These are phyloP conservation scores for Mastigias papua DNA, from an alignment of 30 jellyfish, hydroid and myxozoan species.

Conservation along the genomic window DNA sequence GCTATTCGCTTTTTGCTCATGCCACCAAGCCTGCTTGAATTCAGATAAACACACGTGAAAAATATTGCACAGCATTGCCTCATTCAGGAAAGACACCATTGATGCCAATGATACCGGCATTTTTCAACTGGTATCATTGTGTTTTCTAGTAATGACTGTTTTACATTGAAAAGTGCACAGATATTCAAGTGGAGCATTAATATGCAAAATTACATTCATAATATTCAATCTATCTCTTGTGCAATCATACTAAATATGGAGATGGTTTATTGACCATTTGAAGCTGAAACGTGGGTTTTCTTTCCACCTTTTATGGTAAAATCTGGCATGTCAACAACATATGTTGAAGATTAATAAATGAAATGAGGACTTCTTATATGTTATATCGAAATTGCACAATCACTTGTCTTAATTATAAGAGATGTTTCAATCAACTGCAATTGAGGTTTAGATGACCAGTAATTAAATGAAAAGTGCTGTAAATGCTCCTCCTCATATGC, in stretches of 20 bases:
- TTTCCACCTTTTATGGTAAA: not conserved
- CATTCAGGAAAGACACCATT: not conserved
- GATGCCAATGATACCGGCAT: not conserved
- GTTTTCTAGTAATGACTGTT: not conserved
- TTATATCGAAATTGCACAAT: no score
- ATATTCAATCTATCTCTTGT: not conserved
- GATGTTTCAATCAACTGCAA: no score
- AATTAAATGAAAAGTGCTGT: no score
- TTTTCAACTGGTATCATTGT: not conserved
- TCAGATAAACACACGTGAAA: constrained; percentile 2
- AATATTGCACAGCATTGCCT: not conserved
- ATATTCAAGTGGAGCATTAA: constrained; percentile 1
- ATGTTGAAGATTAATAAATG: no score
- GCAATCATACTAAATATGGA: constrained; percentile 1
- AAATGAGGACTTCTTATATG: no score
- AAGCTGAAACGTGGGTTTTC: not conserved
- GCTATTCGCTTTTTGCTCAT: not conserved
- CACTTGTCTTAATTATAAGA: no score
- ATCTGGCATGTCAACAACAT: no score
- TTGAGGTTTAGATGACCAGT: no score
- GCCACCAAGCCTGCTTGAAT: not conserved
- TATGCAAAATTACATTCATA: not conserved
- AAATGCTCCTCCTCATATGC: no score
- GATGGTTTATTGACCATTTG: not conserved
- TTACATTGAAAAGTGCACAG: not conserved